Base-by-base conservation (phyloP, 2,113 vertebrate genomes). In the Cacatua alba region DNA sequence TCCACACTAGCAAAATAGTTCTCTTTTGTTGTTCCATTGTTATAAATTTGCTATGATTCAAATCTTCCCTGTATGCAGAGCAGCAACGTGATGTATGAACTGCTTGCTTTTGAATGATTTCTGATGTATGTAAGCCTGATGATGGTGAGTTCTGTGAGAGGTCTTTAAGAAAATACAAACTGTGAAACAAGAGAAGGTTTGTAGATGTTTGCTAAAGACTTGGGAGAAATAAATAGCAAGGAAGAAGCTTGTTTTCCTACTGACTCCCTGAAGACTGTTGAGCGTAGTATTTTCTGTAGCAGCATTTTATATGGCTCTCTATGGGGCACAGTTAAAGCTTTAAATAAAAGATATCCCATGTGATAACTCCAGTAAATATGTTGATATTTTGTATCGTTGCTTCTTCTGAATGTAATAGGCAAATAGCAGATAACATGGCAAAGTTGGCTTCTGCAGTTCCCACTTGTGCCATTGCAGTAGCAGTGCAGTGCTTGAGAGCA, bases 81-180 rank as follows among this genome's bases (percentile, higher is more conserved):
- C 55, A 86, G 79, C 80, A 67, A 12, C 0, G 3, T 75, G 80
- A 74, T 4, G 1, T 46, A 67, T 44, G 82, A 68, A 55, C 71
- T 81, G 57, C 65, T 96, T 86, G 5, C 25, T 75, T 96, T 71
- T 67, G 51, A 74, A 35, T 68, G 55, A 86, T 68, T n/a, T 75
- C n/a, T 86, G 85, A 81, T 90, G 93, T 77, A 67, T 81, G 79
- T 90, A 76, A 90, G 65, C 43, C 72, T 51, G 35, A 14, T 86
- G 33, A 52, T 68, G 55, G 35, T 48, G 48, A 93, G 15, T 60
- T 83, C 13, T 7, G 9, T 19, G 63, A 75, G 85, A 77, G 31
- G 46, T 81, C 59, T 80, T 59, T 5, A 51, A 88, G 67, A 67
- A 82, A 86, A 69, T 53, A n/a, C 13, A 5, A 82, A 82, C 49